Evolutionary conservation across 2,888 invertebrate species (phyloP).

Genomic region (Caenorhabditis auriculariae): DNA sequence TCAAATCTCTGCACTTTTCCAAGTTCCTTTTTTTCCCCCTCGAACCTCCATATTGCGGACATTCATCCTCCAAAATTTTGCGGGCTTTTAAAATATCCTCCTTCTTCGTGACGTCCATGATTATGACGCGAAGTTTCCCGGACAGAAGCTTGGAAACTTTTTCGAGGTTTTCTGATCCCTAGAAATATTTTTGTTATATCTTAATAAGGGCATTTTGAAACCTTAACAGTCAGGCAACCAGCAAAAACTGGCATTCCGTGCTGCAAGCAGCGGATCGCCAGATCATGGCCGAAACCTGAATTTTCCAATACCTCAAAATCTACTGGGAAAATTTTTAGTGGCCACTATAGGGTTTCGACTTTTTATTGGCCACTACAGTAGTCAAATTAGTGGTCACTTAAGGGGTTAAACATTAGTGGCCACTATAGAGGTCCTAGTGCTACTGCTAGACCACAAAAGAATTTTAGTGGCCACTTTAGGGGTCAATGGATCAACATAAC

Average conservation of each 20-base stretch:
- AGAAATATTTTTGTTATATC: too few species aligned
- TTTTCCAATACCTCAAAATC: neutral
- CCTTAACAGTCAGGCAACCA: slow-evolving; percentile 48
- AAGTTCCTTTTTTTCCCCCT: too few species aligned
- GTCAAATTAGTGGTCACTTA: neutral
- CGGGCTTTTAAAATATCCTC: slow-evolving; percentile 44
- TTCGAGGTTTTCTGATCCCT: slow-evolving; percentile 29
- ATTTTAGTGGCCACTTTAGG: too few species aligned
- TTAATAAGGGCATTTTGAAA: too few species aligned
- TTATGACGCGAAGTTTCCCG: slow-evolving; percentile 42
- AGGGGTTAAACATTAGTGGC: neutral
- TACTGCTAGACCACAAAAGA: too few species aligned
- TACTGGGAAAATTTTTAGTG: neutral
- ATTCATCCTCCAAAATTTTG: slow-evolving; percentile 35
- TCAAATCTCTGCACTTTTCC: too few species aligned
- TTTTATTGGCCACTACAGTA: neutral
- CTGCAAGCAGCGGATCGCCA: slow-evolving; percentile 43
- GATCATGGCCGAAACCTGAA: slow-evolving; percentile 48
- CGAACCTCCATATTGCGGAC: slow-evolving; percentile 38
- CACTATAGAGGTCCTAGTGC: too few species aligned
- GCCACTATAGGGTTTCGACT: neutral
- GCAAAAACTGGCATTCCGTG: slow-evolving; percentile 55
- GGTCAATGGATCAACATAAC: too few species aligned
- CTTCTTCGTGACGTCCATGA: slow-evolving; percentile 53
- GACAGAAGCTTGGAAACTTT: slow-evolving; percentile 11